Conservation (phyloP, 2,113 vertebrate genomes). For the Thalassarche chlororhynchos region DNA sequence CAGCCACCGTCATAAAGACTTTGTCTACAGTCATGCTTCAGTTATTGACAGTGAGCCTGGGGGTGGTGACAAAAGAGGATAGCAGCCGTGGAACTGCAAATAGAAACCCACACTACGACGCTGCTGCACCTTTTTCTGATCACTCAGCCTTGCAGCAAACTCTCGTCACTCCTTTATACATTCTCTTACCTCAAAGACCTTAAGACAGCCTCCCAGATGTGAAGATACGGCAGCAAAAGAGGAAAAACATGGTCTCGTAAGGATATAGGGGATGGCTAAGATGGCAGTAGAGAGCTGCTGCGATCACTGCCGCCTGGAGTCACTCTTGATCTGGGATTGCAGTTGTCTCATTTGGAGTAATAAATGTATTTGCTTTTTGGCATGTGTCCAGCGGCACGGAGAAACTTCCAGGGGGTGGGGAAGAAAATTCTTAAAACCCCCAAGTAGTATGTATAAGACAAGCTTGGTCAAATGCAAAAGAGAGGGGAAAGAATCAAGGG, state of each 20-base stretch:
- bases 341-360: neutral
- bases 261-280: neutral
- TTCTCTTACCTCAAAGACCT: neutral
- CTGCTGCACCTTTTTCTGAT: neutral
- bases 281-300: neutral
- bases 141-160: neutral
- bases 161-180: neutral
- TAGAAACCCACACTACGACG: fast-evolving
- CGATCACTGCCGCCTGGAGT: neutral
- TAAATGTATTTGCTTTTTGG: neutral
- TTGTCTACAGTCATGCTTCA: neutral
- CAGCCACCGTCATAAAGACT: neutral
- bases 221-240: neutral
- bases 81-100: neutral
- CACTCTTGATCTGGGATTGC: neutral
- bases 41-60: neutral
- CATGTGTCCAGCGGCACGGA: fast-evolving
- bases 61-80: neutral
- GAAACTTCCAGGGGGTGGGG: neutral
- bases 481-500: neutral
- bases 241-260: neutral
- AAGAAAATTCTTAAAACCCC: neutral
- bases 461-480: neutral
- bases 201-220: neutral
- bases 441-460: neutral